phyloP scores from a whole-genome alignment of 2,113 vertebrate species.

The Dendropsophus ebraccatus region DNA sequence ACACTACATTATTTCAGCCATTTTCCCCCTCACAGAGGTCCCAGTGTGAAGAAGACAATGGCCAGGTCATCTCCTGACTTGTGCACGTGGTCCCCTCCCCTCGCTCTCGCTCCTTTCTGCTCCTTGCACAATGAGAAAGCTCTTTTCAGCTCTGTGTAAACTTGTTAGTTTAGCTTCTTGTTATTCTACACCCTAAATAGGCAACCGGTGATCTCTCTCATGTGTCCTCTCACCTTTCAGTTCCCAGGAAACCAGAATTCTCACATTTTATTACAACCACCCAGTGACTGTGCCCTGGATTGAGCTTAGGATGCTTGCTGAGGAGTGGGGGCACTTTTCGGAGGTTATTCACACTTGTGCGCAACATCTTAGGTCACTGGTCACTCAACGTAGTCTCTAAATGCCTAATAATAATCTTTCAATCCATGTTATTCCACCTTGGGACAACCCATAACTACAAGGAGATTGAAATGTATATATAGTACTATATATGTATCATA shows the following conservation, averaged over 20 bases:
- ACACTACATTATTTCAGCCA: conserved; percentile 21
- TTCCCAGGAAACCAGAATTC: conserved; percentile 51
- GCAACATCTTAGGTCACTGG: neutral
- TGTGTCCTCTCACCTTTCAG: conserved; percentile 43
- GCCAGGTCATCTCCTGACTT: conserved; percentile 41
- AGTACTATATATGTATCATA: too few species aligned
- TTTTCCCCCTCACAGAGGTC: conserved; percentile 23
- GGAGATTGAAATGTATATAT: too few species aligned
- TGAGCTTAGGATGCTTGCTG: neutral
- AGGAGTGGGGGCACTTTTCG: neutral
- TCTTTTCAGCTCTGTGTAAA: conserved; percentile 50
- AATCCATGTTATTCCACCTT: too few species aligned
- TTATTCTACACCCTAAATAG: conserved; percentile 48
- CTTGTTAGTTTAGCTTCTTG: conserved; percentile 55
- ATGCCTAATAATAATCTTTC: too few species aligned
- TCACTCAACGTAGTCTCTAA: too few species aligned
- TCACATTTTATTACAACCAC: conserved; percentile 32
- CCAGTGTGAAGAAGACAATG: conserved; percentile 18
- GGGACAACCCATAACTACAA: too few species aligned
- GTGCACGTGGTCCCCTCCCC: conserved; percentile 22
- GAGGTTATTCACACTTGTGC: neutral
- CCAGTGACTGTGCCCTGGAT: neutral
- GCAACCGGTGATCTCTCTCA: conserved; percentile 34
- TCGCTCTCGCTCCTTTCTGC: neutral
- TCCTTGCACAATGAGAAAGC: conserved; percentile 43